Conservation (phyloP, 2,888 invertebrate species). For the Oxycera nigricornis region DNA sequence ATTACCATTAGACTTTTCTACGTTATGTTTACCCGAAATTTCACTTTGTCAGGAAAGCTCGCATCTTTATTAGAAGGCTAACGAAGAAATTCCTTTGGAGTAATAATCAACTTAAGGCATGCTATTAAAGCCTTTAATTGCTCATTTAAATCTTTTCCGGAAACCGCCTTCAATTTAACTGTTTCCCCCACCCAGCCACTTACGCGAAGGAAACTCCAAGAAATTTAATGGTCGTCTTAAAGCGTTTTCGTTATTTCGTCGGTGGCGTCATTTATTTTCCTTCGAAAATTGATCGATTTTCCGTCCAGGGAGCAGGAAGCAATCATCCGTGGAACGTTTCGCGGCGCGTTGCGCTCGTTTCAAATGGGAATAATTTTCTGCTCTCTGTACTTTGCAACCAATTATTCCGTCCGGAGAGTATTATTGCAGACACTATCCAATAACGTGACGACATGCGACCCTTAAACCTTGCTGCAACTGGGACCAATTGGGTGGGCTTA, state of each 20-base stretch:
- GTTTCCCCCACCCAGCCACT: background rate
- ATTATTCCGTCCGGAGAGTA: conserved; percentile 45
- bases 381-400: conserved; percentile 42
- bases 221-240: conserved; percentile 24
- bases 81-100: background rate
- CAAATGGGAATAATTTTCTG: conserved; percentile 31
- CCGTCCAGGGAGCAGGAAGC: conserved; percentile 41
- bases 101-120: conserved; percentile 2
- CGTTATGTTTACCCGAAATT: background rate
- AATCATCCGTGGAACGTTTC: conserved; percentile 43
- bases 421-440: conserved; percentile 48
- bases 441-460: conserved; percentile 63
- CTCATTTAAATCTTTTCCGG: conserved; percentile 8
- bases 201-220: background rate
- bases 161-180: background rate
- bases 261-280: conserved; percentile 27
- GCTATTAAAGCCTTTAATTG: conserved; percentile 22
- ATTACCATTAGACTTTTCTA: no score
- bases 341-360: conserved; percentile 26
- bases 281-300: conserved; percentile 45
- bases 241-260: conserved; percentile 13
- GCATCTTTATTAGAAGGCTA: background rate
- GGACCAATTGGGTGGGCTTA: background rate
- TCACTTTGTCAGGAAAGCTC: background rate
- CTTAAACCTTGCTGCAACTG: conserved; percentile 18